phyloP scores from a whole-genome alignment of 2,113 vertebrate species.

The Odocoileus hemionus region DNA sequence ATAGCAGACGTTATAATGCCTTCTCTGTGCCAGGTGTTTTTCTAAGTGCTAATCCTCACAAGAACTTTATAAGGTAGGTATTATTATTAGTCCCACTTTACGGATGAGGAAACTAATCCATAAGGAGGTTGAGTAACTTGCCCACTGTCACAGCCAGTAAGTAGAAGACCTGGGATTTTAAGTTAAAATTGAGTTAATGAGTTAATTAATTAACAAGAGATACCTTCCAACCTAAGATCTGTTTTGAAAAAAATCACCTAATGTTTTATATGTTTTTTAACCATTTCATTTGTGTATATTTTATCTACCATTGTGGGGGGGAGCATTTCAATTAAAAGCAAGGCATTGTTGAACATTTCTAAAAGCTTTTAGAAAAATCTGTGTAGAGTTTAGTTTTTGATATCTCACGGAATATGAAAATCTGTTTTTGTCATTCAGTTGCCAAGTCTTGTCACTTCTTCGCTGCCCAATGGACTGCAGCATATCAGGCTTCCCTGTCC shows the following conservation, averaged over 20 bases:
- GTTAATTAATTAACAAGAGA: background rate
- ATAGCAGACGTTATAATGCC: background rate
- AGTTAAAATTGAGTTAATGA: background rate
- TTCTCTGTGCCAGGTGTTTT: background rate
- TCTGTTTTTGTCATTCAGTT: background rate
- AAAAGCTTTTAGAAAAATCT: background rate
- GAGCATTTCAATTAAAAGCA: background rate
- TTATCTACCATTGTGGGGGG: background rate
- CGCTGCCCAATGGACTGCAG: background rate
- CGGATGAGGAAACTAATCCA: background rate
- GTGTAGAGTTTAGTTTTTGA: background rate
- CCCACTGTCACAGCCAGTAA: background rate
- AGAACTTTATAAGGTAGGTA: background rate
- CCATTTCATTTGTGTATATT: background rate
- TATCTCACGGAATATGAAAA: background rate
- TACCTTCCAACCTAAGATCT: background rate
- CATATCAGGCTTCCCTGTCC: background rate
- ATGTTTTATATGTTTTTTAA: slow-evolving; percentile 8
- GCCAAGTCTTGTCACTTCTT: background rate
- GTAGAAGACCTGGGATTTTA: background rate
- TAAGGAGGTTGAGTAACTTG: background rate
- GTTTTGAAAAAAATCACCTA: slow-evolving; percentile 13
- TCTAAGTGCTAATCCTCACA: background rate
- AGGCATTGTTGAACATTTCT: background rate
- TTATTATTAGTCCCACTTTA: background rate